Evolutionary conservation across 2,888 invertebrate genomes (phyloP), one percentile per base, ranked within the genome.

Genomic region (Drosophila buzzatii): DNA sequence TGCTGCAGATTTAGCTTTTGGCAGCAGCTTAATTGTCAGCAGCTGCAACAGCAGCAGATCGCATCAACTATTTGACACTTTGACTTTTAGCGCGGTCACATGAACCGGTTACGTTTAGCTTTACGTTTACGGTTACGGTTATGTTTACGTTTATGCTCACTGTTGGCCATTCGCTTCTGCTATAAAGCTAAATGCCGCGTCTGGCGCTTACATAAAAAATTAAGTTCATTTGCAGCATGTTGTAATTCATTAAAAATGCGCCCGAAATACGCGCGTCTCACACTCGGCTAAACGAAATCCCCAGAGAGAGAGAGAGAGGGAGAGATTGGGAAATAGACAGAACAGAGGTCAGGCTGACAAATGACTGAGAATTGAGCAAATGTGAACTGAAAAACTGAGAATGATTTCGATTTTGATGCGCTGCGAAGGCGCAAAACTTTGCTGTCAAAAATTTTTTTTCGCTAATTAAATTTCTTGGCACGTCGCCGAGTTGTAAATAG

Each of bases 401-500:
- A 27, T 72, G 58, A 82, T 79, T 82, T 71, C 55, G 20, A 44
- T 58, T 76, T 57, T 73, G 71, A 76, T 76, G 71, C 55, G 49
- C 73, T 76, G 80, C 66, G 37, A 85, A 33, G 51, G 33, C 51
- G 18, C 18, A 18, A 35, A 20, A 82, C 70, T 58, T 70, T 67
- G 53, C 69, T 57, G 57, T 66, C 56, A 72, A 76, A 81, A 33
- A n/a, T n/a, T 18, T 81, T 89, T 81, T 73, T 72, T 77, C 27
- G 74, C 74, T 86, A 86, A 86, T 86, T 86, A 81, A 86, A 90
- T 86, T 86, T 76, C 90, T 66, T 66, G 73, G 63, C 90, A 86
- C 82, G 90, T 90, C 63, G 59, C 33, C 39, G 27, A 37, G 51
- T 49, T 51, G 61, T 67, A 63, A 85, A 70, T 72, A 62, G 69